Base-by-base conservation (phyloP, 2,797 vertebrate species). In the Channa striata region DNA sequence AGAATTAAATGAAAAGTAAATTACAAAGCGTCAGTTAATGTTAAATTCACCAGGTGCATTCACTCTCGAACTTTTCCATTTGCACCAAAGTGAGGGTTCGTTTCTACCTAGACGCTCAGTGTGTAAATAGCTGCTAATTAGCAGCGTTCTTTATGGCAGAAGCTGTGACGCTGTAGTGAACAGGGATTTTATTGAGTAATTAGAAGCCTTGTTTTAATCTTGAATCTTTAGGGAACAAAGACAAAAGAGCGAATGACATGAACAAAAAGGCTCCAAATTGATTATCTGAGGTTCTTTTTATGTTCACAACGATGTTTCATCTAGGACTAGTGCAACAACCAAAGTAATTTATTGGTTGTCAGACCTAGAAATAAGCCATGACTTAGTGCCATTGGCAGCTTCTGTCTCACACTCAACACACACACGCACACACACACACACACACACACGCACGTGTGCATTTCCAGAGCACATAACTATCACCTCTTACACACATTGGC, bases 401-500 rank as follows among this genome's bases (percentile, higher is more conserved):
- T 48, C 56, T 39, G 50, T 50, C 20, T 78, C 34, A 30, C 10
- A 5, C 50, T 49, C 9, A 19, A 33, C 25, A 42, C 33, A 19
- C 19, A 21, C 16, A 48, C 39, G 25, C 37, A 50, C 25, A 30
- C 25, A 30, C 25, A 1, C 4, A 30, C 4, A 30, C 4, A 42
- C 23, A 19, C 19, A 21, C 13, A 48, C 34, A 33, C 37, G 47
- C 48, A 42, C 37, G 20, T 25, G 23, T 25, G 43, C 2, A 43
- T 19, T 33, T 51, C 14, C 16, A 57, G 1, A 77, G 40, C 33
- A 56, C 63, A 66, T 20, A 52, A 48, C 37, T 36, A 64, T 56
- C 60, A 74, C 34, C 42, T 63, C 49, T 74, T 52, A 58, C 51
- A 63, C 63, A 77, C 79, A 80, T 63, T 83, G 62, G 67, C 58